Percentiles rank a stretch among this genome's conserved stretches.
Evolutionary conservation across 2,113 vertebrate genomes (phyloP).

Genomic region (Labeo rohita): DNA sequence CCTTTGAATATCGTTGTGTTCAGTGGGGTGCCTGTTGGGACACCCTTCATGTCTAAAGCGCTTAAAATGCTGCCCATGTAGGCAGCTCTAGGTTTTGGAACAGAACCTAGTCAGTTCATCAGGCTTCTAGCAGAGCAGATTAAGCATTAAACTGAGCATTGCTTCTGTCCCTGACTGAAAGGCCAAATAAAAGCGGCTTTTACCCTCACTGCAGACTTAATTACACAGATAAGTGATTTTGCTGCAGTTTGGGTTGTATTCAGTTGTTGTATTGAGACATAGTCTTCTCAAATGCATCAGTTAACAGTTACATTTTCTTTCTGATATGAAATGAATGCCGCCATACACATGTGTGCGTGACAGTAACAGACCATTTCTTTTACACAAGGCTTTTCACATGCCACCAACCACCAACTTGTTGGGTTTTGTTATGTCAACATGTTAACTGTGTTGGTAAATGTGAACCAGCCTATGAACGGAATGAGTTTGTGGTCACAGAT

Average conservation of each 20-base stretch:
- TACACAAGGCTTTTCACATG: background rate
- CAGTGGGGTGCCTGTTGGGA: background rate
- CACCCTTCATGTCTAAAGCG: background rate
- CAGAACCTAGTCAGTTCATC: background rate
- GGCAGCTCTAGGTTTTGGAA: conserved; percentile 4
- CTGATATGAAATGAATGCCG: background rate
- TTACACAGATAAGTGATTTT: conserved; percentile 2
- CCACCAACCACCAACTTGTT: background rate
- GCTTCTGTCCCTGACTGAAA: conserved; percentile 11
- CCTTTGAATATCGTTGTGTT: background rate
- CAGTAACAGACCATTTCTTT: background rate
- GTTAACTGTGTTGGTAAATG: background rate
- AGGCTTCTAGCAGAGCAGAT: conserved; percentile 31
- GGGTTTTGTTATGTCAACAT: background rate
- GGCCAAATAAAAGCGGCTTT: conserved; percentile 27
- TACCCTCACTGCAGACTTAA: conserved; percentile 7
- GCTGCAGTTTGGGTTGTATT: background rate
- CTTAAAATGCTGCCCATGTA: background rate
- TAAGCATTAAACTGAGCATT: conserved; percentile 35
- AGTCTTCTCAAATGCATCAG: background rate
- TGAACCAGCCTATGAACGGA: background rate
- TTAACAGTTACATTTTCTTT: background rate
- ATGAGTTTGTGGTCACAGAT: background rate
- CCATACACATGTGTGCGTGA: background rate
- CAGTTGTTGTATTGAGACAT: background rate